These are phyloP conservation scores for Lordiphosa collinella DNA, from an alignment of 1,140 invertebrate genomes.

Conservation along the genomic window DNA sequence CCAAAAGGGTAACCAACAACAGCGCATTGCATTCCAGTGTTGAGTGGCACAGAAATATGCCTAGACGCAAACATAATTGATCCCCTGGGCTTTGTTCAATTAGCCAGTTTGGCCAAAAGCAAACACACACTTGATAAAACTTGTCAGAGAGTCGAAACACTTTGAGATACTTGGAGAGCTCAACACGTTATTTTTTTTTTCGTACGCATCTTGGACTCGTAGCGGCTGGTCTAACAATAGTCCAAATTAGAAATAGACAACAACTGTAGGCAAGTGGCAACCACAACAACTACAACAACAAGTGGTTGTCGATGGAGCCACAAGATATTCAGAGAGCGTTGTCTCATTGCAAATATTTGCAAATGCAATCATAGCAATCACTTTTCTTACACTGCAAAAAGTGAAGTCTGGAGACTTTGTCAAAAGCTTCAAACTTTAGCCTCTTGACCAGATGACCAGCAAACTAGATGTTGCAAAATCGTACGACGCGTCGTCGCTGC, in stretches of 20 bases:
- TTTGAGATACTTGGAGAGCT: constrained; percentile 38
- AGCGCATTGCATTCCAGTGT: constrained; percentile 48
- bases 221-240: constrained; percentile 58
- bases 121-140: constrained; percentile 25
- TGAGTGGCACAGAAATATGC: constrained; percentile 4
- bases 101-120: constrained; percentile 46
- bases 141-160: constrained; percentile 28
- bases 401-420: not conserved
- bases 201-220: constrained; percentile 30
- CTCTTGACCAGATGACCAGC: constrained; percentile 11
- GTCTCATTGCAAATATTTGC: constrained; percentile 54
- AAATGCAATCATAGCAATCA: constrained; percentile 54
- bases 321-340: constrained; percentile 21
- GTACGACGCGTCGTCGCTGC: not conserved
- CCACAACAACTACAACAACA: constrained; percentile 16
- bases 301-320: not conserved
- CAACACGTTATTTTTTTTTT: constrained; percentile 21
- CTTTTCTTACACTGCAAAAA: not conserved
- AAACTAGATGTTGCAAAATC: constrained; percentile 16
- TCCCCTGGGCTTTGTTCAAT: constrained; percentile 69
- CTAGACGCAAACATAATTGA: constrained; percentile 43
- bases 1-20: constrained; percentile 60
- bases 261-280: constrained; percentile 3
- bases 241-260: constrained; percentile 57
- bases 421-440: not conserved